phyloP scores from a whole-genome alignment of 2,113 vertebrate genomes.

The Zosterops lateralis region DNA sequence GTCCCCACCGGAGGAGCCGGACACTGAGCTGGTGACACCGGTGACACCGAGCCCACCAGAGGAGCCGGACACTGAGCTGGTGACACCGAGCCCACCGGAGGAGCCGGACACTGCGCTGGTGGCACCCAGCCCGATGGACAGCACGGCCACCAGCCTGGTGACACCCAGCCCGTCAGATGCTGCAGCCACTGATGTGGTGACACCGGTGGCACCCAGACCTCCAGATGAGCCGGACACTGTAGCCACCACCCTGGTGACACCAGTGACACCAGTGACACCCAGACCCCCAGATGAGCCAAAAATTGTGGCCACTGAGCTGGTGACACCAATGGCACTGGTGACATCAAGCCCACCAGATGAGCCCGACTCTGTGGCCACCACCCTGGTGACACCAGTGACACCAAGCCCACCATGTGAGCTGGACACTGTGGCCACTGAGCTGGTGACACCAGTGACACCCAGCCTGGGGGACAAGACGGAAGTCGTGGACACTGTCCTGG shows the following conservation, averaged over 20 bases:
- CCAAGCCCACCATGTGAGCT: background rate
- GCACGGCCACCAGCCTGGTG: background rate
- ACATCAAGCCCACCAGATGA: background rate
- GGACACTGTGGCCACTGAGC: rapidly evolving
- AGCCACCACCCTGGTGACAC: background rate
- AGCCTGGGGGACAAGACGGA: too few species aligned
- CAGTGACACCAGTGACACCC: background rate
- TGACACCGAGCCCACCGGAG: rapidly evolving
- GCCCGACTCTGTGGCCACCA: rapidly evolving
- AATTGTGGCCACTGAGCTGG: background rate
- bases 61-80: too few species aligned
- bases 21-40: too few species aligned
- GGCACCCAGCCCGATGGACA: background rate
- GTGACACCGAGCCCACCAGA: too few species aligned
- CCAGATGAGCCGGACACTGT: rapidly evolving
- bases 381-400: background rate
- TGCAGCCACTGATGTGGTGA: background rate
- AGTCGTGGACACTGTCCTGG: too few species aligned
- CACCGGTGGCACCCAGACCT: rapidly evolving
- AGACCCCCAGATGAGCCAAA: background rate
- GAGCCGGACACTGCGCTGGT: rapidly evolving
- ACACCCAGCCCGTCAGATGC: background rate
- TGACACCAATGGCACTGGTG: background rate
- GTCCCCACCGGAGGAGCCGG: too few species aligned
- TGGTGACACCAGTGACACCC: background rate